Percentiles rank a stretch among this genome's conserved stretches.
Conservation (phyloP, 2,113 vertebrate species). For the Centropus bengalensis region DNA sequence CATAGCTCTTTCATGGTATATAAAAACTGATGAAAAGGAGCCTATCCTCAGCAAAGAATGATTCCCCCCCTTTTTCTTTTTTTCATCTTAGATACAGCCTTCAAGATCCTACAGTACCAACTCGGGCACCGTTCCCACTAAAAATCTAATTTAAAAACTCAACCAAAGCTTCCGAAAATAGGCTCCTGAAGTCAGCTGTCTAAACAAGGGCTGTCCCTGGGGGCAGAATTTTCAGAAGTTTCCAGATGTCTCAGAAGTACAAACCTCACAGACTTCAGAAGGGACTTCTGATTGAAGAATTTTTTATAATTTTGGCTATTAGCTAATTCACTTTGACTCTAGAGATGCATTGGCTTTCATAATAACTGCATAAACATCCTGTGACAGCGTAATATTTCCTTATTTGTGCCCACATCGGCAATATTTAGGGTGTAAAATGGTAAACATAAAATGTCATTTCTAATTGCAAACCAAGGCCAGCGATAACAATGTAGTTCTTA, state of each 20-base stretch:
- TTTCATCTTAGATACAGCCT: not conserved
- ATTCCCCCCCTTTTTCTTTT: not conserved
- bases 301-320: conserved; percentile 15
- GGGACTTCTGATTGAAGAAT: conserved; percentile 11
- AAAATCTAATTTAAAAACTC: conserved; percentile 38
- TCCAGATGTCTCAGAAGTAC: conserved; percentile 31
- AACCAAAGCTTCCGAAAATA: conserved; percentile 40
- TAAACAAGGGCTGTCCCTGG: not conserved
- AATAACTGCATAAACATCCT: conserved; percentile 46
- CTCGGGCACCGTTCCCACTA: not conserved
- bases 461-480: conserved; percentile 27
- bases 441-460: not conserved
- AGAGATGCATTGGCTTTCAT: not conserved
- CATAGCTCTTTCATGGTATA: not conserved
- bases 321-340: not conserved
- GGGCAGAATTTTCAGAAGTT: conserved; percentile 35
- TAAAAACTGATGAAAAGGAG: not conserved
- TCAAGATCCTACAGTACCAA: not conserved
- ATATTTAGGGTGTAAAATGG: not conserved
- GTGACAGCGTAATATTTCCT: conserved; percentile 26
- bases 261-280: conserved; percentile 46
- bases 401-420: not conserved
- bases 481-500: not conserved
- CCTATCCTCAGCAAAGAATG: not conserved
- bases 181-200: conserved; percentile 40